Percentiles rank a stretch among this genome's conserved stretches.
phyloP scores from a whole-genome alignment of 2,888 invertebrate genomes.

The Euclidia mi region DNA sequence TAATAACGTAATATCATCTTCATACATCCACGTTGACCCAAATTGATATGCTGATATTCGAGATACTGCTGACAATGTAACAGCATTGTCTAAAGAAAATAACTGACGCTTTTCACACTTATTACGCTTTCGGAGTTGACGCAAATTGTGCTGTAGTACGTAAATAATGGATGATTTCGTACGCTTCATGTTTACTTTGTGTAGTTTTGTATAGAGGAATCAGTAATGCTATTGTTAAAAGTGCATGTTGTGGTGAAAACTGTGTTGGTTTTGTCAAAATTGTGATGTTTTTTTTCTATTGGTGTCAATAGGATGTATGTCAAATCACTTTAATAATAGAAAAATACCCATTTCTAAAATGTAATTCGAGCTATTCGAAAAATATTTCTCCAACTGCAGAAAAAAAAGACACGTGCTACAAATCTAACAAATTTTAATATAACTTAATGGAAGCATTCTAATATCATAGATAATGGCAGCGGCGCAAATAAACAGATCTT shows the following conservation, averaged over 20 bases:
- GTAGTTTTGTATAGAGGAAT: constrained; percentile 32
- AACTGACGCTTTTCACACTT: constrained; percentile 47
- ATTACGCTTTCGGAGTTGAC: constrained; percentile 38
- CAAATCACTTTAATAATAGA: too few relatives aligned
- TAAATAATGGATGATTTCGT: constrained; percentile 40
- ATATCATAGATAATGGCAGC: too few relatives aligned
- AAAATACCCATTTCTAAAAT: too few relatives aligned
- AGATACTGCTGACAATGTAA: constrained; percentile 43
- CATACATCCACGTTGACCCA: constrained; percentile 28
- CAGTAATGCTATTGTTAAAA: constrained; percentile 37
- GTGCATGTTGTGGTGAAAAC: constrained; percentile 31
- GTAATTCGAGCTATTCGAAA: too few relatives aligned
- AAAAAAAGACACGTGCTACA: too few relatives aligned
- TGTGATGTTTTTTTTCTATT: constrained; percentile 20
- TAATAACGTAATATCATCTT: constrained; percentile 22
- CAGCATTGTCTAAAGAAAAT: constrained; percentile 43
- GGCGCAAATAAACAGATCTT: too few relatives aligned
- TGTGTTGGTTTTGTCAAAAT: constrained; percentile 15
- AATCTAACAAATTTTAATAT: too few relatives aligned
- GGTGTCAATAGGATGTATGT: constrained; percentile 3
- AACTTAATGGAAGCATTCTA: too few relatives aligned
- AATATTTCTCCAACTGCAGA: too few relatives aligned
- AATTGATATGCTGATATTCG: constrained; percentile 46
- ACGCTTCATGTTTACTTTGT: constrained; percentile 36
- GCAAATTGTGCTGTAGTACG: constrained; percentile 24